These are phyloP conservation scores for Rhopalosiphum padi DNA, from an alignment of 1,140 invertebrate species.

Conservation along the genomic window DNA sequence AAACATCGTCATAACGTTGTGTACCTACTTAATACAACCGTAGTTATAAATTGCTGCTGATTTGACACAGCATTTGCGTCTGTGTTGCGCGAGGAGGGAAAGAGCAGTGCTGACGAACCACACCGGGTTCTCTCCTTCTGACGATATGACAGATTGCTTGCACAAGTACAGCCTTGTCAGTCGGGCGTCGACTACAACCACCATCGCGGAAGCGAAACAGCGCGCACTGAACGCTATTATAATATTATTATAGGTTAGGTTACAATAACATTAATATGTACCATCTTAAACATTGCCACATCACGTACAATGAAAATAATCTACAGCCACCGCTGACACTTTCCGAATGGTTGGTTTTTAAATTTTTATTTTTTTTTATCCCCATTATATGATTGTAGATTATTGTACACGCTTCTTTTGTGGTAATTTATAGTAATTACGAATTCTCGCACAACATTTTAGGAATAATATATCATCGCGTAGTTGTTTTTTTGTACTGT, in stretches of 20 bases:
- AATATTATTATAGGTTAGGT: not conserved
- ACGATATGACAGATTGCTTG: not conserved
- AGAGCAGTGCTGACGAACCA: not conserved
- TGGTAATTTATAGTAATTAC: too few species aligned
- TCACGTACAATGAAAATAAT: not conserved
- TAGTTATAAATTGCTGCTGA: not conserved
- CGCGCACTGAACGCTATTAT: not conserved
- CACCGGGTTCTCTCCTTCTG: not conserved
- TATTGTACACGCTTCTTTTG: too few species aligned
- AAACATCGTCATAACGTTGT: not conserved
- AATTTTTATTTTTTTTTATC: not conserved
- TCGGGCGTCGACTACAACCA: not conserved
- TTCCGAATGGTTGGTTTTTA: not conserved
- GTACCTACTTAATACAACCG: not conserved
- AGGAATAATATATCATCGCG: too few species aligned
- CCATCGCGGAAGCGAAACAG: not conserved
- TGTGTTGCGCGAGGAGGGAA: not conserved
- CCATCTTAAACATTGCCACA: not conserved
- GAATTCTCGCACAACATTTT: too few species aligned
- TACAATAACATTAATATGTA: not conserved
- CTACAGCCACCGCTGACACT: not conserved
- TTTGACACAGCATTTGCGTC: not conserved
- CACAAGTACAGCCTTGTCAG: not conserved
- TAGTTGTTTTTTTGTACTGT: too few species aligned
- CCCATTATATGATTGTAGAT: not conserved